These are phyloP conservation scores for Tanypteryx hageni DNA, from an alignment of 2,888 invertebrate species.

Conservation along the genomic window DNA sequence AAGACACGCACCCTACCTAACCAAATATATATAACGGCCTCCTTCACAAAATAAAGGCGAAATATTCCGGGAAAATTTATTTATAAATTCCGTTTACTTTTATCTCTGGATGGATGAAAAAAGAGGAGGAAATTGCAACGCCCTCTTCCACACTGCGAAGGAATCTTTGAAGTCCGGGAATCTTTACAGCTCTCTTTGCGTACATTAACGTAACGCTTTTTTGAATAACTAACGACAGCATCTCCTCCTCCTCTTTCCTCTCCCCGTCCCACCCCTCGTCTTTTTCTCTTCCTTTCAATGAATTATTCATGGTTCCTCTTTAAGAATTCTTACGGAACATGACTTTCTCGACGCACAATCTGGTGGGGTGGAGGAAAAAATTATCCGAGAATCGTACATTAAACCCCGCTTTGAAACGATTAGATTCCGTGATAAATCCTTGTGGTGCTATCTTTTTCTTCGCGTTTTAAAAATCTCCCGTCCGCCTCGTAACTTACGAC, in stretches of 20 bases:
- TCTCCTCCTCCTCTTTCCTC: background rate
- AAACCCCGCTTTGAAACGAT: background rate
- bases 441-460: no score
- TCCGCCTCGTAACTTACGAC: no score
- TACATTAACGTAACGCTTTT: background rate
- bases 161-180: background rate
- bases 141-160: no score
- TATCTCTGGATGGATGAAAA: no score
- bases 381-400: background rate
- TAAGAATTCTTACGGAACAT: background rate
- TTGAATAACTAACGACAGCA: background rate
- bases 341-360: background rate
- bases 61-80: no score
- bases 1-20: no score
- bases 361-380: background rate
- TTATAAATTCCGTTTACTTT: no score
- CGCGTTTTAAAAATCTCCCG: no score
- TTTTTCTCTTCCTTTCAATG: background rate
- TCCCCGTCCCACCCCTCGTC: background rate
- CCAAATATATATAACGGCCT: no score
- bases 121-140: no score
- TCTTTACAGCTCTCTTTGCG: background rate
- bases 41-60: no score
- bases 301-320: background rate
- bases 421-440: no score